Conservation (phyloP, 2,797 vertebrate genomes). For the Numenius phaeopus region DNA sequence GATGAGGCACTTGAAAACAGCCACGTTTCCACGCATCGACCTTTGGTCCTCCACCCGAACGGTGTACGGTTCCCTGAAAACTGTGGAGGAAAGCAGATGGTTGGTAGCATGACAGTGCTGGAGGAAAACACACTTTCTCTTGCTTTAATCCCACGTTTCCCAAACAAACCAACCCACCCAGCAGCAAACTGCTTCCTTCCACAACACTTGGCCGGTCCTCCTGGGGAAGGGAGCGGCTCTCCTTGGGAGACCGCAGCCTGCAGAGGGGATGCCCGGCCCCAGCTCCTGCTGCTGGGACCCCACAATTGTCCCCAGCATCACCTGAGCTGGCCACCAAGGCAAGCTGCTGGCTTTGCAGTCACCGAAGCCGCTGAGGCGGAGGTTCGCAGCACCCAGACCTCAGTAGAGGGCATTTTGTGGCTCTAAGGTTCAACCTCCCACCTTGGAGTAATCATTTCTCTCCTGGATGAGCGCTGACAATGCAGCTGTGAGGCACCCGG, state of each 20-base stretch:
- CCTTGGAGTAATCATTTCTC: background rate
- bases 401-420: rapidly evolving
- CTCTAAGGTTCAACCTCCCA: rapidly evolving
- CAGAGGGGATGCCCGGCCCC: background rate
- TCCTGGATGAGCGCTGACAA: background rate
- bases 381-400: background rate
- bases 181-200: background rate
- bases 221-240: background rate
- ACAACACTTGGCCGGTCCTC: background rate
- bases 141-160: conserved; percentile 43
- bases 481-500: rapidly evolving
- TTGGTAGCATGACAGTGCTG: conserved; percentile 47
- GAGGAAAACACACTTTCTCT: conserved; percentile 17
- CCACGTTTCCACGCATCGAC: conserved; percentile 98
- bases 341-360: background rate
- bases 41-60: conserved; percentile 99
- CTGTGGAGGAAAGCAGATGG: conserved; percentile 76
- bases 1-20: conserved; percentile 99
- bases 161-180: conserved; percentile 53
- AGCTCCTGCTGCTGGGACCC: background rate
- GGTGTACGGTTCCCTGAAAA: conserved; percentile 99
- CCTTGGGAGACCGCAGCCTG: rapidly evolving
- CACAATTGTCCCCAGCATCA: rapidly evolving
- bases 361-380: background rate
- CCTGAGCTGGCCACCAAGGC: background rate